Evolutionary conservation across 2,888 invertebrate species (phyloP), one percentile per base, ranked within the genome.

Genomic region (Neocrepidodera transversa): DNA sequence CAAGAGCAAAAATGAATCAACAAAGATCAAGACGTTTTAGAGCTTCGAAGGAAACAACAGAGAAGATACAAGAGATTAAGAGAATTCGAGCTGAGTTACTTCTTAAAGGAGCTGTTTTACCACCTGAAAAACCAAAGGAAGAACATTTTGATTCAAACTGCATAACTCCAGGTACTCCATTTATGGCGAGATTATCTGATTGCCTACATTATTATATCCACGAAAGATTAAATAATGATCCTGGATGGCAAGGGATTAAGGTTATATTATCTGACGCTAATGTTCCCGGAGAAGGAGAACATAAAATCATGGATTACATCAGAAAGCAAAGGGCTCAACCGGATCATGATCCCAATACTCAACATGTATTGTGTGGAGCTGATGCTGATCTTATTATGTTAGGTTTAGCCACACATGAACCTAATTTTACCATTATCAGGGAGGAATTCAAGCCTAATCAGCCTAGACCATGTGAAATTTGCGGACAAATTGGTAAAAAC

Each of bases 1-100:
- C 99, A 0, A 84, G 98, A 74, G 99, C 99, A 0, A 99, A 99
- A 82, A 99, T 99, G 99, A 99, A 99, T 81, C 99, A 99, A 77
- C 99, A 99, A 77, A 85, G 99, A 56, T 97, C 97, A 0, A 86
- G 99, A 66, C 86, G 98, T 71, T 99, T 99, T 80, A 42, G 45
- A 26, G 96, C 98, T 0, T 93, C 97, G 0, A 98, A 99, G 77
- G 99, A 99, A 80, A 86, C 91, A 0, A 85, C 84, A 38, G 97
- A 97, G 78, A 97, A 96, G 79, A 87, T 91, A 18, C 85, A 88
- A 14, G 95, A 96, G 79, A 87, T 99, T 50, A 86, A 89, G 40
- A 84, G 91, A 53, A 87, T 95, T 63, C 84, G 93, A 16, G 85
- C 87, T 0, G 92, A 93, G 70, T 81, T 95, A 28, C 75, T 84